Percentiles rank a stretch among this genome's conserved stretches.
phyloP scores from a whole-genome alignment of 2,888 invertebrate genomes.

The Phymatocera aterrima region DNA sequence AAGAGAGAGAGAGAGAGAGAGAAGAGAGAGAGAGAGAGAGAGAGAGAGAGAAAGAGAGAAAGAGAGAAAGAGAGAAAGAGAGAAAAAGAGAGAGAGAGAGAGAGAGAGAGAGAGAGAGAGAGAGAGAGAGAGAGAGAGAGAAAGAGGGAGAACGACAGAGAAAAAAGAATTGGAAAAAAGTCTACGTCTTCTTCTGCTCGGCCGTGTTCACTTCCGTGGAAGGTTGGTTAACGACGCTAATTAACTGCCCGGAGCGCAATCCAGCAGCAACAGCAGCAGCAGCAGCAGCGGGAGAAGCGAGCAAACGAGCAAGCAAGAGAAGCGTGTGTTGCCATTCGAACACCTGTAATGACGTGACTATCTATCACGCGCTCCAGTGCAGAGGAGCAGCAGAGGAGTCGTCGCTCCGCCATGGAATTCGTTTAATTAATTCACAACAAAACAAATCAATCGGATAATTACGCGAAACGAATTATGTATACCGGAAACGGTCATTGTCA shows the following conservation, averaged over 20 bases:
- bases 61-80: neutral
- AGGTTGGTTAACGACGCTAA: slow-evolving; percentile 28
- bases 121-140: neutral
- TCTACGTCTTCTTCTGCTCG: slow-evolving; percentile 14
- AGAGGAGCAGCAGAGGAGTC: neutral
- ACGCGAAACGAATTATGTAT: neutral
- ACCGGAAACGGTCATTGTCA: neutral
- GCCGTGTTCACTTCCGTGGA: neutral
- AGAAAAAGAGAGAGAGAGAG: too few species aligned
- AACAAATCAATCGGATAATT: slow-evolving; percentile 2
- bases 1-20: neutral
- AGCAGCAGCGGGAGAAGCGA: neutral
- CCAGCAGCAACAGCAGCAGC: neutral
- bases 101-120: too few species aligned
- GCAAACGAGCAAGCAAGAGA: too few species aligned
- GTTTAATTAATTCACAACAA: slow-evolving; percentile 14
- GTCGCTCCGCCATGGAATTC: neutral
- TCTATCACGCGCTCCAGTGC: neutral
- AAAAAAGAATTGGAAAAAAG: neutral
- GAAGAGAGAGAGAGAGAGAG: neutral
- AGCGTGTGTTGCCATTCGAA: neutral
- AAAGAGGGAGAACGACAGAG: too few species aligned
- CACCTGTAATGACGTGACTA: slow-evolving; percentile 22
- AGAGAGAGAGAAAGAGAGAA: neutral
- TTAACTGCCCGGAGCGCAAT: slow-evolving; percentile 10